Base-by-base conservation (phyloP, 2,113 vertebrate genomes). In the Mirounga angustirostris region DNA sequence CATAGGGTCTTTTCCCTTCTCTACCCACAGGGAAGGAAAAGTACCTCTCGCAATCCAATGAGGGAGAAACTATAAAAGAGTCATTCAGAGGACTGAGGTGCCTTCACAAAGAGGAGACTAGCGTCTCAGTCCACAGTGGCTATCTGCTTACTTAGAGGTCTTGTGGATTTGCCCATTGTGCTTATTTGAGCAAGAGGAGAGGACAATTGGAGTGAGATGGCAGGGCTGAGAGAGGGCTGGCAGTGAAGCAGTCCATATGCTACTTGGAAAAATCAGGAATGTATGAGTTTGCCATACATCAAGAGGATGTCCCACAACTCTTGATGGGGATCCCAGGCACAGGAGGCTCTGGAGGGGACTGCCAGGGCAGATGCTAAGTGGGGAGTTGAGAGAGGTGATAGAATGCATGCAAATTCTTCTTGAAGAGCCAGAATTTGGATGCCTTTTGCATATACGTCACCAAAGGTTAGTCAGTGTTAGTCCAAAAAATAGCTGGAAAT, bases 221-320 rank as follows among this genome's bases (percentile, higher is more conserved):
- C 40, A 89, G 46, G 76, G 26, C 30, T 88, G 59, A 88, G 36
- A 80, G 5, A 56, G 33, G 50, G 21, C 19, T 43, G n/a, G 61
- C 4, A 73, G 5, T 52, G 30, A 12, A 89, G 89, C 5, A 30
- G 16, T 67, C 14, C 59, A 30, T 22, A 76, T 13, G 3, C 43
- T 81, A 26, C n/a, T 67, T 94, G 40, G 61, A 83, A 54, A 83
- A 92, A 91, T 14, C 43, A 94, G 91, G 63, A 73, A 61, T 59
- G 12, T 83, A 14, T 52, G 65, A 54, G 8, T 36, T 74, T 67
- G 5, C 22, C 43, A 89, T 43, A 30, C 8, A 14, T 56, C 58
- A 63, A 59, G 40, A 86, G 59, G 14, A 58, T 58, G 24, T 81
- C 36, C 61, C 56, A 73, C 1, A 76, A 67, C 1, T 58, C 63